These are phyloP conservation scores for Thera britannica DNA, from an alignment of 2,888 invertebrate genomes.

Conservation along the genomic window DNA sequence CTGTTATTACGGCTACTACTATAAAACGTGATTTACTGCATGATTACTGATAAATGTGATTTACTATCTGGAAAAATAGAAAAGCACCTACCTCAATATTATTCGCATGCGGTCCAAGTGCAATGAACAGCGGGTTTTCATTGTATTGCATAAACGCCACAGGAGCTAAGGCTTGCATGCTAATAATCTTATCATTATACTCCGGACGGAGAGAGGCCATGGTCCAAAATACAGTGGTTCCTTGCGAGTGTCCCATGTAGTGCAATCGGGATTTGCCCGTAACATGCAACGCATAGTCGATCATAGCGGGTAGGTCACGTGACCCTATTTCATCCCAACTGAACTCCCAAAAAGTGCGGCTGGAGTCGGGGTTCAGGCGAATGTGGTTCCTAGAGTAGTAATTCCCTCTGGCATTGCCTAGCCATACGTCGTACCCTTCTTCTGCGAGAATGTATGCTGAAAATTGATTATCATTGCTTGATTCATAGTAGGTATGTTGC, in stretches of 20 bases:
- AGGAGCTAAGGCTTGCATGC: constrained; percentile 87
- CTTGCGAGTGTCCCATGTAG: constrained; percentile 91
- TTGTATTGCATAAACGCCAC: constrained; percentile 84
- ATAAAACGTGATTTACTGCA: too few relatives aligned
- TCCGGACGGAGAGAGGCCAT: constrained; percentile 86
- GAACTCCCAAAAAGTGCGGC: constrained; percentile 85
- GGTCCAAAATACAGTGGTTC: constrained; percentile 86
- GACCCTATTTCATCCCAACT: constrained; percentile 93
- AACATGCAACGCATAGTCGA: constrained; percentile 86
- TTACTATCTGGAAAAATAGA: not conserved
- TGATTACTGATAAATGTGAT: not conserved
- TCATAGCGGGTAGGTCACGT: constrained; percentile 90
- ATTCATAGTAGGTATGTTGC: not conserved
- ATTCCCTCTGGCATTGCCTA: constrained; percentile 91
- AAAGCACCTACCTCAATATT: constrained; percentile 58
- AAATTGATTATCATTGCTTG: constrained; percentile 8
- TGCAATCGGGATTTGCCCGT: constrained; percentile 86
- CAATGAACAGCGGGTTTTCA: constrained; percentile 69
- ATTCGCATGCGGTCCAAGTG: constrained; percentile 64
- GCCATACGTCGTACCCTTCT: constrained; percentile 89
- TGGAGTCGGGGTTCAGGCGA: constrained; percentile 58
- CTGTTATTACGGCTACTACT: too few relatives aligned
- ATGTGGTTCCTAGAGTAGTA: constrained; percentile 85
- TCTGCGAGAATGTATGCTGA: constrained; percentile 82
- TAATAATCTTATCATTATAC: constrained; percentile 86